Evolutionary conservation across 1,140 invertebrate species (phyloP).

Genomic region (Calephelis virginiensis): DNA sequence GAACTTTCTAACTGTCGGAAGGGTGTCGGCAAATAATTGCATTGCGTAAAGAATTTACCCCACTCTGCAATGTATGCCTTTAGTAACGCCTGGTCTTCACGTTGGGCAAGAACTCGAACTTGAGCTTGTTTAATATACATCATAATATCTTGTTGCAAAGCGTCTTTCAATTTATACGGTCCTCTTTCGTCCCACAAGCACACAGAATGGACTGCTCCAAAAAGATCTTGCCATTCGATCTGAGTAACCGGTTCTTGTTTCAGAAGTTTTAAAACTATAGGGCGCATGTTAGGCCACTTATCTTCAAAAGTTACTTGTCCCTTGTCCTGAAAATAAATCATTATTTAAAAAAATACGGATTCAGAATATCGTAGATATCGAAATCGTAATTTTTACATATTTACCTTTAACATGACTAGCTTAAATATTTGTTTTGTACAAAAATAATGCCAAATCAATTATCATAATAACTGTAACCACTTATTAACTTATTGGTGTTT

Average conservation of each 20-base stretch:
- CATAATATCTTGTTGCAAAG: slow-evolving; percentile 94
- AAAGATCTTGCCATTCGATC: slow-evolving; percentile 97
- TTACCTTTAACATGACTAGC: slow-evolving; percentile 62
- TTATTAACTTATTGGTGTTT: slow-evolving; percentile 1
- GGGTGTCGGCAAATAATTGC: slow-evolving; percentile 96
- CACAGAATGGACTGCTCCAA: slow-evolving; percentile 96
- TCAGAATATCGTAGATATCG: background rate
- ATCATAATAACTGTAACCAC: slow-evolving; percentile 30
- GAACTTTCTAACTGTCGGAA: slow-evolving; percentile 95
- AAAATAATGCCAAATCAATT: slow-evolving; percentile 34
- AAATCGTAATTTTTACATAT: slow-evolving; percentile 20
- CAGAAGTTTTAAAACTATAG: slow-evolving; percentile 94
- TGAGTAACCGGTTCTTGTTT: slow-evolving; percentile 96
- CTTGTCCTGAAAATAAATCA: slow-evolving; percentile 77
- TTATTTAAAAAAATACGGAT: slow-evolving; percentile 2
- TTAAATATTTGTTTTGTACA: slow-evolving; percentile 34
- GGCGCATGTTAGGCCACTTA: slow-evolving; percentile 96
- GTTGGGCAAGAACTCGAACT: slow-evolving; percentile 90
- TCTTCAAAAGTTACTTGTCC: slow-evolving; percentile 91
- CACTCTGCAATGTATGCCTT: slow-evolving; percentile 98
- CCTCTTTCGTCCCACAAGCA: slow-evolving; percentile 98
- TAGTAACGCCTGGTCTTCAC: slow-evolving; percentile 95
- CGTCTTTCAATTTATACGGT: slow-evolving; percentile 89
- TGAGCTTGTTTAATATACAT: slow-evolving; percentile 97
- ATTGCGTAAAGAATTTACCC: slow-evolving; percentile 98